These are phyloP conservation scores for Ctena decussata DNA, from an alignment of 2,888 invertebrate species.

Conservation along the genomic window DNA sequence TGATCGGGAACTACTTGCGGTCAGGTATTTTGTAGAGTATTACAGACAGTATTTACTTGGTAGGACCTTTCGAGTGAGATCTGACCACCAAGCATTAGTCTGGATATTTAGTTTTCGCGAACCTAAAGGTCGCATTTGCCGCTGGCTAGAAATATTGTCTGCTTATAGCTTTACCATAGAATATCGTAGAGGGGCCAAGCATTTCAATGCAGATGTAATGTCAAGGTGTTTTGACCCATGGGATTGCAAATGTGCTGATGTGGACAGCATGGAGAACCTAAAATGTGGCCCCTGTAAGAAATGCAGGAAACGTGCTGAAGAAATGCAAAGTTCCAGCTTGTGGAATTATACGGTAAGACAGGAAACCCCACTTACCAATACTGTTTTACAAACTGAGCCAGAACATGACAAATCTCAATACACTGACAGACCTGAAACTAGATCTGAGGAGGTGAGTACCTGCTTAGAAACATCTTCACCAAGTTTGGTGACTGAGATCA, in stretches of 20 bases:
- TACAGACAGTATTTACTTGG: slow-evolving; percentile 30
- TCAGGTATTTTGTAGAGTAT: slow-evolving; percentile 29
- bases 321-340: not conserved
- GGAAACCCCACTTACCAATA: too few relatives aligned
- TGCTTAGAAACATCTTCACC: not conserved
- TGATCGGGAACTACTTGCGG: slow-evolving; percentile 25
- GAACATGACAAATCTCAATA: too few relatives aligned
- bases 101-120: slow-evolving; percentile 25
- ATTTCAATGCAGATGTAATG: slow-evolving; percentile 3
- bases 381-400: too few relatives aligned
- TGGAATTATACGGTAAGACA: not conserved
- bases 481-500: not conserved
- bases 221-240: too few relatives aligned
- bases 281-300: not conserved
- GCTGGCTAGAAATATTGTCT: slow-evolving; percentile 30
- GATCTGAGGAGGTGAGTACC: not conserved
- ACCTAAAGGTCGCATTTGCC: slow-evolving; percentile 18
- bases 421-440: too few relatives aligned
- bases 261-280: not conserved
- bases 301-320: too few relatives aligned
- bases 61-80: slow-evolving; percentile 8
- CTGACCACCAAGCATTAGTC: slow-evolving; percentile 25
- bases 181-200: not conserved
- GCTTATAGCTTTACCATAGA: slow-evolving; percentile 12
- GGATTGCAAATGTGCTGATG: too few relatives aligned